phyloP scores from a whole-genome alignment of 2,113 vertebrate species.

The Candoia aspera region DNA sequence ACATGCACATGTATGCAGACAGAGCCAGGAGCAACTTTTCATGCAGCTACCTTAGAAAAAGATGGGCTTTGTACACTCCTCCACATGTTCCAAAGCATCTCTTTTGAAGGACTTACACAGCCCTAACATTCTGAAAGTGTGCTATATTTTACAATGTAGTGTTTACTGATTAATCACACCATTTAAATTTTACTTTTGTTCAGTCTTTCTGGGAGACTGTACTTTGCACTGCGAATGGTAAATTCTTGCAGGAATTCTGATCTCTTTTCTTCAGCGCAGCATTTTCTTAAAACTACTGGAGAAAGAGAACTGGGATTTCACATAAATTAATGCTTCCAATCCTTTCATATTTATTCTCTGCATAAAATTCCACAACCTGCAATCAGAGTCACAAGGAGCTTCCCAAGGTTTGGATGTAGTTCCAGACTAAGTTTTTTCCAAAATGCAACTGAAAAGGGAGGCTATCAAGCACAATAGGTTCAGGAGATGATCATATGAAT shows the following conservation, averaged over 20 bases:
- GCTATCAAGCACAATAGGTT: background rate
- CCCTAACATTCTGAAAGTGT: slow-evolving; percentile 29
- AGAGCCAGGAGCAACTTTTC: background rate
- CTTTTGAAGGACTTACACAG: background rate
- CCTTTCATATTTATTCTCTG: background rate
- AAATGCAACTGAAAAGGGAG: background rate
- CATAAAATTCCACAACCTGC: background rate
- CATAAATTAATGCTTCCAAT: background rate
- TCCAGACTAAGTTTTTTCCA: background rate
- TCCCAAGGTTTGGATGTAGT: background rate
- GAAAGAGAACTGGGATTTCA: background rate
- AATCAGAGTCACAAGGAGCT: background rate
- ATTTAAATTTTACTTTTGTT: background rate
- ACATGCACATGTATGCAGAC: background rate
- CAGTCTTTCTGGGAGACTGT: background rate
- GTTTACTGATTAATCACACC: slow-evolving; percentile 40
- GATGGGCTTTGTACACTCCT: background rate
- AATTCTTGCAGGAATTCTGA: background rate
- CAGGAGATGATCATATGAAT: background rate
- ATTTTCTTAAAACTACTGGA: background rate
- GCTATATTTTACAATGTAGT: slow-evolving; percentile 41
- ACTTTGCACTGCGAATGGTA: background rate
- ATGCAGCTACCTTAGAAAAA: background rate
- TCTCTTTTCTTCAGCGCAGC: background rate
- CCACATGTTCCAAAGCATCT: background rate